Base-by-base conservation (phyloP, 2,113 vertebrate species). In the Megaceryle torquata region DNA sequence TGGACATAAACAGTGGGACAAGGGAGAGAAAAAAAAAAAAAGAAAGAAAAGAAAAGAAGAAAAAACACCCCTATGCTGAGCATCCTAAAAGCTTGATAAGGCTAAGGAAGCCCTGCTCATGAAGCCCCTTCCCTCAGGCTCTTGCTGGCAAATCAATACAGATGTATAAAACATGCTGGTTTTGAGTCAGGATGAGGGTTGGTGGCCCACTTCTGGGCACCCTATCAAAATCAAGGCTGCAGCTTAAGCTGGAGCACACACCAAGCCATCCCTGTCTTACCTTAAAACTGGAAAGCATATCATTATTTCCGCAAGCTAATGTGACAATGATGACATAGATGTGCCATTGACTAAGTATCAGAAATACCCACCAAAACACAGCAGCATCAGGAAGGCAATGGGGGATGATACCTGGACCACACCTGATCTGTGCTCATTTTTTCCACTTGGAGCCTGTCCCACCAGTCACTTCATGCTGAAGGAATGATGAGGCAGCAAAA, bases 291-390 rank as follows among this genome's bases (percentile, higher is more conserved):
- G 5, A 31, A 78, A 44, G 35, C 2, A 5, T 10, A 24, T 10
- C 6, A 3, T 29, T 25, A 48, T 10, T 51, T 10, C 39, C 19
- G 33, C 41, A 64, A 1, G 1, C 59, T 89, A 72, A 25, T 16
- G 37, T 61, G 9, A 46, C 41, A 7, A 35, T 1, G 0, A 22
- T 7, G 29, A 60, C 44, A 37, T 0, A 19, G n/a, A n/a, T 0
- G 0, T 5, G 16, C 35, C 11, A 1, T 1, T 57, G 65, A 12
- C 22, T 57, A 2, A 35, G 4, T 7, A 77, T 13, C 59, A 88
- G 63, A 65, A 90, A 91, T 11, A 78, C 5, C 50, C 59, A 83
- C 64, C 50, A 39, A 57, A 74, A 53, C 28, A 65, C 20, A 56
- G 5, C 48, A 90, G 35, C 31, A 33, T 3, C 28, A 64, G 64